A percentile compares a stretch with the other conserved stretches of the same genome.
Conservation (phyloP, 2,113 vertebrate species). For the Poecilia latipinna region DNA sequence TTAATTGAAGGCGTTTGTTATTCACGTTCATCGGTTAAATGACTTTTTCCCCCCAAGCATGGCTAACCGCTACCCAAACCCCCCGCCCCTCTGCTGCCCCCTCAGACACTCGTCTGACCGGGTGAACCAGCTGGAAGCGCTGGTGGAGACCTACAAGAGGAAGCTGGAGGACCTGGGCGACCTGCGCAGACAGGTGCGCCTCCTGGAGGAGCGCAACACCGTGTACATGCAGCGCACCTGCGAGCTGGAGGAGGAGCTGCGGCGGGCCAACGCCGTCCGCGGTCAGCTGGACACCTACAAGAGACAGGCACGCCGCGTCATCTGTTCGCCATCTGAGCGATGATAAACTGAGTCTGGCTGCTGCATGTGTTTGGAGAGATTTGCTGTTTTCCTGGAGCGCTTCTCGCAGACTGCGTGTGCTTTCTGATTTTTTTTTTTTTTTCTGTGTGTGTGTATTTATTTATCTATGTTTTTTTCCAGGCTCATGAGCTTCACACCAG, state of each 20-base stretch:
- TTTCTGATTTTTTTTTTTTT: slow-evolving; percentile 24
- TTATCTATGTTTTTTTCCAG: slow-evolving; percentile 56
- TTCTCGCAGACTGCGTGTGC: slow-evolving; percentile 18
- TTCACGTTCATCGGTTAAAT: too few relatives aligned
- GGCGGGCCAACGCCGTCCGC: slow-evolving; percentile 81
- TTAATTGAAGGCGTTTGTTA: too few relatives aligned
- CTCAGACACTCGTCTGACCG: slow-evolving; percentile 89
- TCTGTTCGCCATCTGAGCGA: slow-evolving; percentile 29
- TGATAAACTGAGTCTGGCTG: slow-evolving; percentile 36
- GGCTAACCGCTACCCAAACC: slow-evolving; percentile 3
- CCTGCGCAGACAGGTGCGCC: slow-evolving; percentile 89
- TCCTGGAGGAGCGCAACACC: slow-evolving; percentile 89
- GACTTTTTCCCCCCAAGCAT: too few relatives aligned
- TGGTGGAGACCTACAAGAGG: slow-evolving; percentile 87
- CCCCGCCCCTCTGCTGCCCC: background rate
- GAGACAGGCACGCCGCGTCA: slow-evolving; percentile 79
- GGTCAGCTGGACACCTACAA: slow-evolving; percentile 86
- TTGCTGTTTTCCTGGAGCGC: background rate
- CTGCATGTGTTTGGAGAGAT: slow-evolving; percentile 35
- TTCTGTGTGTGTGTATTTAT: too few relatives aligned
- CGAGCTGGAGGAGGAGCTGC: slow-evolving; percentile 91
- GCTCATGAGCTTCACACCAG: slow-evolving; percentile 86
- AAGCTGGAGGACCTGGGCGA: slow-evolving; percentile 91
- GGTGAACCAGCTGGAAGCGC: slow-evolving; percentile 86
- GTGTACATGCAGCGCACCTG: slow-evolving; percentile 90